Base-by-base conservation (phyloP, 1,140 invertebrate genomes). In the Drosophila sturtevanti region DNA sequence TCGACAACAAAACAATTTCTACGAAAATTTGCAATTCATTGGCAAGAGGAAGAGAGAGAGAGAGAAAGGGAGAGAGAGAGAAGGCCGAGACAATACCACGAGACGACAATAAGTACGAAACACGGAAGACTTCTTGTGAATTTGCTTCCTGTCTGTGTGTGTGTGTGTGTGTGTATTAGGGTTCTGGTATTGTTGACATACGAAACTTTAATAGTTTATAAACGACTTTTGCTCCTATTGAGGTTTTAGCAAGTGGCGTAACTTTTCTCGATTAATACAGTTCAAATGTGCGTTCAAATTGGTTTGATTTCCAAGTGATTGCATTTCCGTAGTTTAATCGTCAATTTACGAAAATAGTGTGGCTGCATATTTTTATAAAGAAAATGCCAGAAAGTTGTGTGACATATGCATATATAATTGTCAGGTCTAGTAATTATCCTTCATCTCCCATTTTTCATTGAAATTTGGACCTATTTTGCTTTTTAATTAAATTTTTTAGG, bases 171-270 rank as follows among this genome's bases (percentile, higher is more conserved):
- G 11, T 58, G 12, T 64, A 67, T 56, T 69, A 38, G 63, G 73
- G 59, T 78, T 81, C 61, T 58, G 54, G 75, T 75, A 69, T 70
- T 68, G 81, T 78, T 65, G 82, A 84, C 75, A 41, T 69, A 66
- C 54, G 68, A 76, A 87, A 79, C 63, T 86, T 87, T 69, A 56
- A 56, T 79, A 76, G 82, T 87, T 87, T 89, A 82, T 82, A 82
- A 72, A 87, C 75, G 76, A 87, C 75, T 78, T 85, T 69, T 72
- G 44, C 60, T 31, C 37, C 48, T 37, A 34, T 62, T 71, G 73
- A 12, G 73, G 73, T 72, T 71, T 38, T 22, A 31, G 14, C 16
- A 21, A 38, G 41, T 48, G 16, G 41, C 7, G 41, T 48, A 48
- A 48, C 37, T 48, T 38, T 62, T 41, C 7, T 21, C 21, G 68